These are phyloP conservation scores for Acanthoscelides obtectus DNA, from an alignment of 2,888 invertebrate genomes.

Conservation along the genomic window DNA sequence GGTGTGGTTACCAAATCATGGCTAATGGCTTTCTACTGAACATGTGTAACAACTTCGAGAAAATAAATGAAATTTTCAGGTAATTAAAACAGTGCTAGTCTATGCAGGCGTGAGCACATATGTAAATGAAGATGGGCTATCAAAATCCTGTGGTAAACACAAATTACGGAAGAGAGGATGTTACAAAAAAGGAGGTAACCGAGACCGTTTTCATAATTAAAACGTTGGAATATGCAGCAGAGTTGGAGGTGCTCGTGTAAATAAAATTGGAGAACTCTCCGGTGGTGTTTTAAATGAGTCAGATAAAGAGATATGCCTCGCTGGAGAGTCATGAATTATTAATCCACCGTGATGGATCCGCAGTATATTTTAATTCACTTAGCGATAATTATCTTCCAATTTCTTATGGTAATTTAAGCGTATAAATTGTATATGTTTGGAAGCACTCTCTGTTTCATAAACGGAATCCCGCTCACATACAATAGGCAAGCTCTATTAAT, in stretches of 20 bases:
- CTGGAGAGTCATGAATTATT: conserved; percentile 2
- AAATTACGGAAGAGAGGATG: not conserved
- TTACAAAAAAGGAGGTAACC: not conserved
- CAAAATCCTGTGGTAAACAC: not conserved
- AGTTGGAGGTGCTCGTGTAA: conserved; percentile 2
- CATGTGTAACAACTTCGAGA: not conserved
- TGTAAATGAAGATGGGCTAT: not conserved
- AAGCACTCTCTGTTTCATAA: not conserved
- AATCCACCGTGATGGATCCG: conserved; percentile 3
- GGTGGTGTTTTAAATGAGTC: conserved; percentile 4
- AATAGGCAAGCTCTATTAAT: too few relatives aligned
- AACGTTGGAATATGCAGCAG: conserved; percentile 1
- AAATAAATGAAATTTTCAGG: not conserved
- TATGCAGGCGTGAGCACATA: not conserved
- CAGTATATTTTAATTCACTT: not conserved
- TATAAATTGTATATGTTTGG: not conserved
- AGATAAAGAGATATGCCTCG: conserved; percentile 2
- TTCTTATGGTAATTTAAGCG: not conserved
- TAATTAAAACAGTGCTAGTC: not conserved
- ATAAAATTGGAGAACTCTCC: conserved; percentile 3
- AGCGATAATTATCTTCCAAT: conserved; percentile 3
- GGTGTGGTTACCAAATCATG: too few relatives aligned
- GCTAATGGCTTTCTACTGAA: too few relatives aligned
- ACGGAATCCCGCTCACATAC: too few relatives aligned
- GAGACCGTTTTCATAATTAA: not conserved